Base-by-base conservation (phyloP, 2,797 vertebrate species). In the Rhabdophis nuchalis region DNA sequence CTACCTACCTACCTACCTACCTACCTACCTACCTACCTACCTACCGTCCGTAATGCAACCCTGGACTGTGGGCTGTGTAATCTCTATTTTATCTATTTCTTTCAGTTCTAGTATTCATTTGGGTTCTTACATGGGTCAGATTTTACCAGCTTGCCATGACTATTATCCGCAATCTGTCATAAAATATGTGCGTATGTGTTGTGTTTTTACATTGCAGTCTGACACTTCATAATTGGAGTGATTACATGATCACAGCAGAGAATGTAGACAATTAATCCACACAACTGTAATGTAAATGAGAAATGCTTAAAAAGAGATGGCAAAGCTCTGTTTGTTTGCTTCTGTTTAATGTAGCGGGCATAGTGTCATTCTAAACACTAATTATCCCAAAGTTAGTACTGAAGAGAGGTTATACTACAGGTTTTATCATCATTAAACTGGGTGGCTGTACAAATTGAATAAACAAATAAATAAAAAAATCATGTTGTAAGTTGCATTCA, bases 221-320 rank as follows among this genome's bases (percentile, higher is more conserved):
- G 87, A 50, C 82, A 52, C 20, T 57, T 89, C 72, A 92, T 92
- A 85, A 92, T 92, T 89, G 56, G 72, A 36, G 46, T 88, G 54
- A 61, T 60, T 85, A 61, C 72, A 77, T 85, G 56, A 89, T 53
- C 60, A 41, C 36, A 85, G 82, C 87, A 89, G 88, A 92, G 25
- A 53, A 91, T 57, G 68, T 29, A 85, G 56, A 32, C 88, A 88
- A 88, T 82, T 88, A 82, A 82, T 82, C 87, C 77, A 25, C 29
- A 58, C 36, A 82, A 36, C 25, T 54, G 29, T 18, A 85, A 85
- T 60, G 23, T 53, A 77, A 89, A 36, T 0, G 13, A 53, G 56
- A 88, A 87, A 46, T 11, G 5, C 54, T 41, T 87, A 29, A 20
- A 57, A 87, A 91, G 61, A 53, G 23, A 88, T 12, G 68, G 10